phyloP scores from a whole-genome alignment of 2,113 vertebrate species.

The Actenoides hombroni region DNA sequence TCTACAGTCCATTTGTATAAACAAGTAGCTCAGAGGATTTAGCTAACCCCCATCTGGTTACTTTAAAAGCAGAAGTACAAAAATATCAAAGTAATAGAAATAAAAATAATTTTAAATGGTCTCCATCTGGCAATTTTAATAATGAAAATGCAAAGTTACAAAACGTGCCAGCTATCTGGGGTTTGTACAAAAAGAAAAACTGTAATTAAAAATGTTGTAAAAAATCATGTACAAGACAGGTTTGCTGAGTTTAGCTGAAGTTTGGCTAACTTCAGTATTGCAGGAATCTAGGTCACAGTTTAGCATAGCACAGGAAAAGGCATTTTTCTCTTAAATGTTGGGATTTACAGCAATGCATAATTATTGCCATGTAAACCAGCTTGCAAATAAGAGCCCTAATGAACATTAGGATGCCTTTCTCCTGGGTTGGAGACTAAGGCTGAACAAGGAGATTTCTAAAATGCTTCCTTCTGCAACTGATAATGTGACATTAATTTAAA shows the following conservation, averaged over 20 bases:
- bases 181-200: not conserved
- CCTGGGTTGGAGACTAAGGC: not conserved
- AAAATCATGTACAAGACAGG: not conserved
- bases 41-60: conserved; percentile 23
- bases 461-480: not conserved
- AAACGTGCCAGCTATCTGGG: not conserved
- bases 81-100: conserved; percentile 12
- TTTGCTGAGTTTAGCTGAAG: not conserved
- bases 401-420: not conserved
- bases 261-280: fast-evolving
- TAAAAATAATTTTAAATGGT: not conserved
- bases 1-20: conserved; percentile 8
- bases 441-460: not conserved
- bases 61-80: conserved; percentile 28
- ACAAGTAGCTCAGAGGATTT: conserved; percentile 41
- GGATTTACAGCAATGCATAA: not conserved
- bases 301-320: not conserved
- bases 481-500: not conserved
- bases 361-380: not conserved
- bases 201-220: not conserved
- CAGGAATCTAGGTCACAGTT: not conserved
- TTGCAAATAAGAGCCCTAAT: not conserved
- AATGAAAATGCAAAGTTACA: not conserved
- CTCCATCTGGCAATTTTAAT: conserved; percentile 54
- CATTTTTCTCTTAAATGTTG: not conserved